A percentile compares a stretch with the other conserved stretches of the same genome.
These are phyloP conservation scores for Plebejus melissa DNA, from an alignment of 2,888 invertebrate species.

Conservation along the genomic window DNA sequence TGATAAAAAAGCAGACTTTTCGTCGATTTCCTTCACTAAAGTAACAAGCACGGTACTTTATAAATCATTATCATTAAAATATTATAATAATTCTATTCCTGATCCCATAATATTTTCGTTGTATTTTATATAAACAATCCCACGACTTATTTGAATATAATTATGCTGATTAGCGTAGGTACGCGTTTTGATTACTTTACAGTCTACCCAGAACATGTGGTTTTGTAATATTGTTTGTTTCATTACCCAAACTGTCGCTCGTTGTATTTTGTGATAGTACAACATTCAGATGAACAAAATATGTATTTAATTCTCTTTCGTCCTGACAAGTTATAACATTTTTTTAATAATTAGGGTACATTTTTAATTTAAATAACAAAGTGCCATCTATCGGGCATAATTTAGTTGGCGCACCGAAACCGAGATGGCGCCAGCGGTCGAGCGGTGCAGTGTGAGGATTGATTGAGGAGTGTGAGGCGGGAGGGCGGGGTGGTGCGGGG, in stretches of 20 bases:
- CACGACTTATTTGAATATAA: conserved; percentile 15
- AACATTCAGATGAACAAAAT: too few relatives aligned
- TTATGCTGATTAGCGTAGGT: background rate
- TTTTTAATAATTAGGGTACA: background rate
- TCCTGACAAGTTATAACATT: background rate
- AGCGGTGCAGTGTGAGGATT: conserved; percentile 38
- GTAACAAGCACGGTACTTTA: background rate
- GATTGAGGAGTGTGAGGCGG: conserved; percentile 37
- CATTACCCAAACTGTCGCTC: background rate
- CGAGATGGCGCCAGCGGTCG: conserved; percentile 36
- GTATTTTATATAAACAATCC: background rate
- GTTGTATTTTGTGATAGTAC: background rate
- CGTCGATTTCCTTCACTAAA: too few relatives aligned
- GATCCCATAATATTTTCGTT: background rate
- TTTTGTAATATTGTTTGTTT: background rate
- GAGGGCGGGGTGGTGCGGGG: conserved; percentile 41
- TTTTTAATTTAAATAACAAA: background rate
- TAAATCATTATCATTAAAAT: background rate
- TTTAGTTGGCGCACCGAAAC: conserved; percentile 8
- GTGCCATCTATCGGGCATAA: conserved; percentile 37
- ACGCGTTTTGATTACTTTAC: background rate
- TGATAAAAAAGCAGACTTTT: too few relatives aligned
- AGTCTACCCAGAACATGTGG: background rate
- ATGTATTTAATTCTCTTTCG: background rate
- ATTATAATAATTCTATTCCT: background rate